Evolutionary conservation across 2,888 invertebrate species (phyloP), one percentile per base, ranked within the genome.

Genomic region (Chloroclystis v-ata): DNA sequence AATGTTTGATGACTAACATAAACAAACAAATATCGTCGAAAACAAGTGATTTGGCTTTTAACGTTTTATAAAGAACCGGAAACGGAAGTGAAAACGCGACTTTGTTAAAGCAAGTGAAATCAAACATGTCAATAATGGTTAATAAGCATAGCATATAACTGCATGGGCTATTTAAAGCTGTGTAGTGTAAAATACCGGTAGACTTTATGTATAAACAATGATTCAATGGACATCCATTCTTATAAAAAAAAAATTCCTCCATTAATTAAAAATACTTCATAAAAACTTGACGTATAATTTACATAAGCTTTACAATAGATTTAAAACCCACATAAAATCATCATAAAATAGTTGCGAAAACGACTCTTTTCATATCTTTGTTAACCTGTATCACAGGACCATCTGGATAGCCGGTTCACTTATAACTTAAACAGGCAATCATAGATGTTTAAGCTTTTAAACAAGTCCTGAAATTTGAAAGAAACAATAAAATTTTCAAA

Each of bases 311-410:
- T 14, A 25, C 37, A 37, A 25, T 12, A 25, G 37, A 25, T 37
- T 37, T 37, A 26, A 20, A 4, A 12, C 26, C 37, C 25, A 24
- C 13, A 12, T 12, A 25, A 37, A 69, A 64, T 64, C 54, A 54
- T 53, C 51, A 56, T 64, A 69, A 63, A 58, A 54, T 55, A 50
- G 60, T 58, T 52, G 61, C 37, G 37, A 37, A 37, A 59, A 52
- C 58, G 51, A 57, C 56, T 50, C 43, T 54, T 50, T 58, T 28
- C 33, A 43, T 33, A 33, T 33, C 32, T n/a, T 9, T 33, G 16
- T 33, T 14, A 14, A 16, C 32, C 14, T 13, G 9, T 14, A 6
- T n/a, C n/a, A 33, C 32, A 16, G 32, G 2, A 9, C n/a, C n/a
- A 2, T 4, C 14, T 14, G 16, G n/a, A n/a, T n/a, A 33, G 32